phyloP scores from a whole-genome alignment of 2,888 invertebrate species.

The Limenitis camilla region DNA sequence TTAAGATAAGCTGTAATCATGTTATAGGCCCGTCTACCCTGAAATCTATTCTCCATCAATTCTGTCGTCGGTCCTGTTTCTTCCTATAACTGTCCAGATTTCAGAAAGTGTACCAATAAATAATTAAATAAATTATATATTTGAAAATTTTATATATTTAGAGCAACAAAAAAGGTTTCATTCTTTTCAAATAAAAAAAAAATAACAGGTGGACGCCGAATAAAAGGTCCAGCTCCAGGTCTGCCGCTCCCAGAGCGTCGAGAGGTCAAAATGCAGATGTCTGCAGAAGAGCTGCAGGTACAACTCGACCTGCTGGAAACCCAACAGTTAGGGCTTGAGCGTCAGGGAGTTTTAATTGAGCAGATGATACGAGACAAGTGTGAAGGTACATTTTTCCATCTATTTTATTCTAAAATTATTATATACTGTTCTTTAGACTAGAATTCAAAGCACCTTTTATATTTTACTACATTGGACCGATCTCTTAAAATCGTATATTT shows the following conservation, averaged over 20 bases:
- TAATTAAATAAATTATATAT: no score
- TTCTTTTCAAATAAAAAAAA: background rate
- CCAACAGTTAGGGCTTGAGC: slow-evolving; percentile 90
- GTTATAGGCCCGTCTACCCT: no score
- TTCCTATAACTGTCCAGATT: no score
- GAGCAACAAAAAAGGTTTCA: no score
- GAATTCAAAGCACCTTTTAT: background rate
- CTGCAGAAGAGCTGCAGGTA: slow-evolving; percentile 76
- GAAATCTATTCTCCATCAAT: no score
- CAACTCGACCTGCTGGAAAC: slow-evolving; percentile 88
- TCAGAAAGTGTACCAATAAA: no score
- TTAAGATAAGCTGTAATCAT: no score
- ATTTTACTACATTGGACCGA: no score
- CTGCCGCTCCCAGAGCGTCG: slow-evolving; percentile 82
- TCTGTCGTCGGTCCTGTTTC: no score
- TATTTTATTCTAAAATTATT: background rate
- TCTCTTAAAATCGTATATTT: no score
- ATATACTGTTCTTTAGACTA: no score
- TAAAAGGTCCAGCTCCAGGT: slow-evolving; percentile 88
- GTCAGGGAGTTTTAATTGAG: slow-evolving; percentile 92
- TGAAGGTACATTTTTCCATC: slow-evolving; percentile 68
- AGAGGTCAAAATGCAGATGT: slow-evolving; percentile 71
- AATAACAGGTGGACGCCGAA: slow-evolving; percentile 78
- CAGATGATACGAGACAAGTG: slow-evolving; percentile 90
- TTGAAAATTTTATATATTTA: no score